Evolutionary conservation across 2,888 invertebrate species (phyloP).

Genomic region (Orthosia gracilis): DNA sequence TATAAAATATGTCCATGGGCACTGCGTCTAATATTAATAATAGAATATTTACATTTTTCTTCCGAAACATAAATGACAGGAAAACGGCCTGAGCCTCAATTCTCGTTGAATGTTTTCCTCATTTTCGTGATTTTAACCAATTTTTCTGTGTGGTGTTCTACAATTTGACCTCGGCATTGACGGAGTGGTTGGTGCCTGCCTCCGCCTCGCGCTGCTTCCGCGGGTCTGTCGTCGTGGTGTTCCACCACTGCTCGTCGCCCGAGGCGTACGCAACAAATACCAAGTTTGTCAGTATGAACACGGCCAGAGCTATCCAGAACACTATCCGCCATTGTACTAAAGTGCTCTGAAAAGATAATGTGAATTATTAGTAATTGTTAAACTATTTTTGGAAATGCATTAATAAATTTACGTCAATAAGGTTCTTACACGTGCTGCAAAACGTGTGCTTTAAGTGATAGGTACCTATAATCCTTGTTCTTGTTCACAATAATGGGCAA

Average conservation of each 20-base stretch:
- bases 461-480: not conserved
- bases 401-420: too few species aligned
- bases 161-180: constrained; percentile 83
- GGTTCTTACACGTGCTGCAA: too few species aligned
- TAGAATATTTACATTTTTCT: constrained; percentile 59
- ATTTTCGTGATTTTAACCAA: constrained; percentile 54
- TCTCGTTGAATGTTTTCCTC: constrained; percentile 55
- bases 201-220: constrained; percentile 80
- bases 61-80: constrained; percentile 55
- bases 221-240: constrained; percentile 87
- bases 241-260: constrained; percentile 95
- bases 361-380: constrained; percentile 3
- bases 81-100: constrained; percentile 58
- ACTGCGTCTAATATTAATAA: constrained; percentile 50
- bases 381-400: not conserved
- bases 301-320: constrained; percentile 95
- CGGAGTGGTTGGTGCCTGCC: constrained; percentile 73
- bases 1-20: constrained; percentile 36
- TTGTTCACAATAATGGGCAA: not conserved
- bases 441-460: too few species aligned
- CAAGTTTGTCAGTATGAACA: constrained; percentile 93
- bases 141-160: constrained; percentile 64
- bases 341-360: constrained; percentile 87
- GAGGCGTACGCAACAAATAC: constrained; percentile 94
- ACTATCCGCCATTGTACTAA: constrained; percentile 94